phyloP scores from a whole-genome alignment of 2,888 invertebrate species.

The Zaprionus bogoriensis region DNA sequence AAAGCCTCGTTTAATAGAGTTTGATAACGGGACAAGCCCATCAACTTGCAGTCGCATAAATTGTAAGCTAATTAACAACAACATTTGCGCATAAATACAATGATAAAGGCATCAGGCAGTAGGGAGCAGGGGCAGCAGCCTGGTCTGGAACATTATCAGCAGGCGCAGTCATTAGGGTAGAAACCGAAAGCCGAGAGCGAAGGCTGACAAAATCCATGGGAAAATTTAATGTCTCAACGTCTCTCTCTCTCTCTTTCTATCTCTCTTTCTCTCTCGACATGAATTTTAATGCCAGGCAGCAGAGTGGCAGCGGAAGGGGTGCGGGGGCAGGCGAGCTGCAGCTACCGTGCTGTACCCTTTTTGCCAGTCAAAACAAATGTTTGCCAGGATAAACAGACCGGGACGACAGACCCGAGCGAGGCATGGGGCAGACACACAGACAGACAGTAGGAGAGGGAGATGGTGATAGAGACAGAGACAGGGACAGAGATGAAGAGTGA shows the following conservation, averaged over 20 bases:
- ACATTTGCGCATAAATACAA: constrained; percentile 44
- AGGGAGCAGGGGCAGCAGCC: too few relatives aligned
- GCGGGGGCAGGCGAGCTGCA: too few relatives aligned
- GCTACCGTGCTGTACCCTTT: constrained; percentile 21
- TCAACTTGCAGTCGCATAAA: constrained; percentile 28
- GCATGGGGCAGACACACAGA: neutral
- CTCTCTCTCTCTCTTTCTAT: too few relatives aligned
- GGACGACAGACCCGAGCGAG: constrained; percentile 2
- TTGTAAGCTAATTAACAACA: constrained; percentile 47
- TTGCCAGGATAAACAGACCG: constrained; percentile 48
- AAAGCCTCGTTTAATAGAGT: constrained; percentile 5
- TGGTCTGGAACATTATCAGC: constrained; percentile 22
- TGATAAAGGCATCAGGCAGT: constrained; percentile 57
- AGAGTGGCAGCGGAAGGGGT: too few relatives aligned
- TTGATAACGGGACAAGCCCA: neutral
- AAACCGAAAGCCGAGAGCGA: neutral
- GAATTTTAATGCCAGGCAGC: constrained; percentile 65
- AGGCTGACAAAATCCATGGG: constrained; percentile 39
- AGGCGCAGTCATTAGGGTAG: constrained; percentile 2
- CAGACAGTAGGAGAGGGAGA: too few relatives aligned
- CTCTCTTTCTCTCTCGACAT: too few relatives aligned
- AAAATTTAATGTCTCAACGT: constrained; percentile 48
- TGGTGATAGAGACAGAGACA: neutral
- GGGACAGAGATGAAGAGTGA: neutral
- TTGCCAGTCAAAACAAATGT: constrained; percentile 68